Percentiles rank a stretch among this genome's conserved stretches.
Evolutionary conservation across 1,140 invertebrate genomes (phyloP).

Genomic region (Planococcus citri): DNA sequence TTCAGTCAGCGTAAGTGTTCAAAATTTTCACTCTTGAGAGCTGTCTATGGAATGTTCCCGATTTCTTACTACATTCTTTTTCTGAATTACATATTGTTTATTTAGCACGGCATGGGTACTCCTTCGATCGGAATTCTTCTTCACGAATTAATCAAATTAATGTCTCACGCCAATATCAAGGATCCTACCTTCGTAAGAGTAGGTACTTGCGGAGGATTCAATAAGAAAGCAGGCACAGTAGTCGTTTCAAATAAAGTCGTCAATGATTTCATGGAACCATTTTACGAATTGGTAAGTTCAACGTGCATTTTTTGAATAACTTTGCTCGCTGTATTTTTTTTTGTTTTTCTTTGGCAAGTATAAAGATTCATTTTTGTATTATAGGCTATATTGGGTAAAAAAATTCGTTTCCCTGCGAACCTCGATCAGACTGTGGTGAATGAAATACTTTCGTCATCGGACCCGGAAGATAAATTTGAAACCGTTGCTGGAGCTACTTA

Average conservation of each 20-base stretch:
- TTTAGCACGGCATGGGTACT: background rate
- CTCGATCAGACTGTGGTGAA: background rate
- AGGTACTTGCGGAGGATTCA: constrained; percentile 1
- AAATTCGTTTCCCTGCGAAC: background rate
- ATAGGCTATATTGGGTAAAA: background rate
- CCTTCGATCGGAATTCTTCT: constrained; percentile 10
- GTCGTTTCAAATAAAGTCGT: background rate
- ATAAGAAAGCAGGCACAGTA: background rate
- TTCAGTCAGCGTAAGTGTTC: constrained; percentile 70
- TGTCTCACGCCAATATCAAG: background rate
- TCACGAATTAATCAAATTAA: background rate
- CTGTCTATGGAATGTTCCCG: background rate
- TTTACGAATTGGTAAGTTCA: background rate
- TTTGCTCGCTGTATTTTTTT: background rate
- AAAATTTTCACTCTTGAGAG: background rate
- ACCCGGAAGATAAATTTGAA: background rate
- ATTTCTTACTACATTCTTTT: too few relatives aligned
- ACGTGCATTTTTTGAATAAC: background rate
- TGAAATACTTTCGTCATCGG: background rate
- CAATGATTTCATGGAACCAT: background rate
- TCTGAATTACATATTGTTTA: too few relatives aligned
- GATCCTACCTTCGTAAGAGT: constrained; percentile 9
- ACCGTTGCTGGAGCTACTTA: background rate
- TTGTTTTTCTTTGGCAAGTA: background rate
- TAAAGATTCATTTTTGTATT: background rate